Evolutionary conservation across 2,888 invertebrate species (phyloP), one percentile per base, ranked within the genome.

Genomic region (Cryptops parisi): DNA sequence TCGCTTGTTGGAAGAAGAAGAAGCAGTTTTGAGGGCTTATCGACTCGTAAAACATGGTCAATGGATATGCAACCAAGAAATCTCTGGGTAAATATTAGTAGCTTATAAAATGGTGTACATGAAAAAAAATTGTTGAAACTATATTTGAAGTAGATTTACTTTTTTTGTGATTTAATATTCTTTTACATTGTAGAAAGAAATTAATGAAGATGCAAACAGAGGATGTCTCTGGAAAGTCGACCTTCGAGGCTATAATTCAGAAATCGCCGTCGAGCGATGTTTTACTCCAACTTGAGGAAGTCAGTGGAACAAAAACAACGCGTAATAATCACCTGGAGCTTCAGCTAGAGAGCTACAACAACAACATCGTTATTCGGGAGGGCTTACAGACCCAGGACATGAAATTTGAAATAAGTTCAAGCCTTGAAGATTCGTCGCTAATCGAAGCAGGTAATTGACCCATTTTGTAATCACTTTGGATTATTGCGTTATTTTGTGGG

Each of bases 11-110:
- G 58, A 58, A 2, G 65, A 66, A 44, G 59, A 63, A 26, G 65
- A 67, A 53, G 59, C 59, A 5, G 60, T 63, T 23, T 54, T 70
- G 6, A 56, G 70, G 39, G 66, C 68, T 57, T 61, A 62, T 27
- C 60, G 68, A 19, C 59, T 70, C 25, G 59, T 69, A 3, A 62
- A 62, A 39, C 65, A 65, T 55, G 69, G 70, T 2, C 62, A 63
- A 47, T 64, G 64, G 64, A 58, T 69, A 19, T 62, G 64, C 41
- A 64, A 65, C 52, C 63, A 67, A 54, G 57, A 55, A 47, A 54
- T 56, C n/a, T 47, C 54, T 46, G 57, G 59, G 59, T 58, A 57
- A n/a, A 24, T 33, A 33, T 33, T 33, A 9, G 6, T 33, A n/a
- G n/a, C n/a, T n/a, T n/a, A n/a, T n/a, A n/a, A n/a, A n/a, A n/a